Percentiles rank a stretch among this genome's conserved stretches.
Evolutionary conservation across 2,888 invertebrate species (phyloP).

Genomic region (Chrysomela aeneicollis): DNA sequence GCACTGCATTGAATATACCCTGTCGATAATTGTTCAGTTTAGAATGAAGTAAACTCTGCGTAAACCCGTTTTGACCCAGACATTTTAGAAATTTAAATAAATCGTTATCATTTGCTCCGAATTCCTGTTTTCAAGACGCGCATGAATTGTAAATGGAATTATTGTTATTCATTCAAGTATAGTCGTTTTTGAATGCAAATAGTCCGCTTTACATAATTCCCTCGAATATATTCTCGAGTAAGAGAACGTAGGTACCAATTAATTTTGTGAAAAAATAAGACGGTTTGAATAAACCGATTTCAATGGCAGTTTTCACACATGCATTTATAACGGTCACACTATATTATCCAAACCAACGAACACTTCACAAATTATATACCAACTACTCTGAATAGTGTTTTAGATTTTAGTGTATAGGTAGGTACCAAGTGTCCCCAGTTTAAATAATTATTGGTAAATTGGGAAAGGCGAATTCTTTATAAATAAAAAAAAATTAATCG

Average conservation of each 20-base stretch:
- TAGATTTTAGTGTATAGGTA: no score
- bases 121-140: conserved; percentile 23
- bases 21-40: background rate
- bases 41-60: conserved; percentile 5
- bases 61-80: conserved; percentile 19
- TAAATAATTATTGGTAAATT: no score
- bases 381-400: no score
- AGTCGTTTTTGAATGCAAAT: conserved; percentile 15
- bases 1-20: background rate
- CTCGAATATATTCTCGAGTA: background rate
- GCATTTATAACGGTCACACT: background rate
- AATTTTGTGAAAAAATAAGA: conserved; percentile 2
- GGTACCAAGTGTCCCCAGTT: no score
- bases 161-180: conserved; percentile 12
- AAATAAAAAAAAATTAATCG: no score
- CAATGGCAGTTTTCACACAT: background rate
- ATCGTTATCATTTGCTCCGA: conserved; percentile 21
- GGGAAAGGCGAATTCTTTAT: no score
- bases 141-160: conserved; percentile 21
- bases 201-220: conserved; percentile 10
- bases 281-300: background rate
- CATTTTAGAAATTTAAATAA: conserved; percentile 19
- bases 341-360: no score
- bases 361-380: no score
- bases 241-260: conserved; percentile 13